Percentiles rank a stretch among this genome's conserved stretches.
Conservation (phyloP, 1,140 invertebrate species). For the Ostrea edulis region DNA sequence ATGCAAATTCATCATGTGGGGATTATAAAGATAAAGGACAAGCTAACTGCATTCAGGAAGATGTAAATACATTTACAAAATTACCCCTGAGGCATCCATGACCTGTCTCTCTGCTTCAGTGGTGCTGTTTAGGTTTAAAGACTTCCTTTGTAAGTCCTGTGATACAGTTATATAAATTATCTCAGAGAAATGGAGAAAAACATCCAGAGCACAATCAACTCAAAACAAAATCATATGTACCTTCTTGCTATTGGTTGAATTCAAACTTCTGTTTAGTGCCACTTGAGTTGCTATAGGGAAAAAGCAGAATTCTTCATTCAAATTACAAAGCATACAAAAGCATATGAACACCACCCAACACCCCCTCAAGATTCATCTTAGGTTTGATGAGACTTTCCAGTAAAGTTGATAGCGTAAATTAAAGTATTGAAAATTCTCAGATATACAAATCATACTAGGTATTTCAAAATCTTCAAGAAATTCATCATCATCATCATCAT, state of each 20-base stretch:
- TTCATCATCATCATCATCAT: conserved; percentile 49
- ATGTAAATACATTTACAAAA: too few species aligned
- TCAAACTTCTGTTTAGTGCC: neutral
- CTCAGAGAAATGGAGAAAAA: neutral
- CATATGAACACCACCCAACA: too few species aligned
- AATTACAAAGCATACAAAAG: neutral
- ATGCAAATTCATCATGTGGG: too few species aligned
- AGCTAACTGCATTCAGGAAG: too few species aligned
- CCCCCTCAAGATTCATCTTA: neutral
- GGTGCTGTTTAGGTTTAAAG: neutral
- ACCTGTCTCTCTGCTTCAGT: neutral
- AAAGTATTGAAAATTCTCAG: neutral
- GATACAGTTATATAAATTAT: too few species aligned
- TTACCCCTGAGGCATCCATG: conserved; percentile 22
- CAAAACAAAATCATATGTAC: neutral
- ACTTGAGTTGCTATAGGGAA: neutral
- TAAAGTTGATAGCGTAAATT: too few species aligned
- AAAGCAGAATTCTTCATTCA: neutral
- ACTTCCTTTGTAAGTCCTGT: neutral
- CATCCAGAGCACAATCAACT: neutral
- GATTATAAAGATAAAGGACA: too few species aligned
- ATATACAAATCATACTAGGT: neutral
- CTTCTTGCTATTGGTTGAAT: neutral
- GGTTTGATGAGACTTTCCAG: too few species aligned
- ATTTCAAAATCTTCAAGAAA: conserved; percentile 47